phyloP scores from a whole-genome alignment of 64 coral and sea anemone genomes.

The Actinia tenebrosa region DNA sequence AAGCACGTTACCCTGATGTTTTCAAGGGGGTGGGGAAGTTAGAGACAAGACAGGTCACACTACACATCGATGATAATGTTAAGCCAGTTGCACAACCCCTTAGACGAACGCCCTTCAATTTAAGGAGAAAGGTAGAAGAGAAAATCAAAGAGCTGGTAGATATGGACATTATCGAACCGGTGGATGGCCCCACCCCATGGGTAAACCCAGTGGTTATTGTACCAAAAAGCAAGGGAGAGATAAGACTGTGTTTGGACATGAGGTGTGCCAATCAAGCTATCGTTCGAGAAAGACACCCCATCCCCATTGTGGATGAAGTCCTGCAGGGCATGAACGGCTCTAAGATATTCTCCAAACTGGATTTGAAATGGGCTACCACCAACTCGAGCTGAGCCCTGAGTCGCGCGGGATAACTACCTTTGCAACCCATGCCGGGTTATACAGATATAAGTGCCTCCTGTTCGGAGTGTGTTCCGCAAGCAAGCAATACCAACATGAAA shows the following conservation, averaged over 20 bases:
- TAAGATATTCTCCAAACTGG: constrained; percentile 45
- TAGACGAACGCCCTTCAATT: constrained; percentile 11
- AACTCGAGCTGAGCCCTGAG: constrained; percentile 24
- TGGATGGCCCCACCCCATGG: constrained; percentile 34
- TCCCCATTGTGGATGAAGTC: constrained; percentile 54
- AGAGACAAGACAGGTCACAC: constrained; percentile 18
- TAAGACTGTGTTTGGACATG: constrained; percentile 38
- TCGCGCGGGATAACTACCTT: constrained; percentile 50
- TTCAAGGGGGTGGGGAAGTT: constrained; percentile 45
- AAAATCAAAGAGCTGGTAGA: constrained; percentile 27
- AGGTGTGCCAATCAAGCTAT: constrained; percentile 36
- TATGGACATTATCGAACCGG: constrained; percentile 14
- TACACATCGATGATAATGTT: constrained; percentile 29
- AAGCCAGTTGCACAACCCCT: constrained; percentile 36
- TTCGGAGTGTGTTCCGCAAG: constrained; percentile 34
- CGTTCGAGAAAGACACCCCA: constrained; percentile 34
- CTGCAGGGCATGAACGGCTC: constrained; percentile 32
- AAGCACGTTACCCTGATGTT: constrained; percentile 17
- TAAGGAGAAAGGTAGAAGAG: constrained; percentile 26
- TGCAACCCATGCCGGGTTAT: constrained; percentile 29
- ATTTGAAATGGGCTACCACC: constrained; percentile 35
- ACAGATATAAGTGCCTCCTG: constrained; percentile 30
- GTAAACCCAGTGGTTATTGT: constrained; percentile 39
- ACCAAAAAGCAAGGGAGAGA: constrained; percentile 25
- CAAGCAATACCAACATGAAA: constrained; percentile 5